These are phyloP conservation scores for Gryllus longicercus DNA, from an alignment of 2,888 invertebrate species.

Conservation along the genomic window DNA sequence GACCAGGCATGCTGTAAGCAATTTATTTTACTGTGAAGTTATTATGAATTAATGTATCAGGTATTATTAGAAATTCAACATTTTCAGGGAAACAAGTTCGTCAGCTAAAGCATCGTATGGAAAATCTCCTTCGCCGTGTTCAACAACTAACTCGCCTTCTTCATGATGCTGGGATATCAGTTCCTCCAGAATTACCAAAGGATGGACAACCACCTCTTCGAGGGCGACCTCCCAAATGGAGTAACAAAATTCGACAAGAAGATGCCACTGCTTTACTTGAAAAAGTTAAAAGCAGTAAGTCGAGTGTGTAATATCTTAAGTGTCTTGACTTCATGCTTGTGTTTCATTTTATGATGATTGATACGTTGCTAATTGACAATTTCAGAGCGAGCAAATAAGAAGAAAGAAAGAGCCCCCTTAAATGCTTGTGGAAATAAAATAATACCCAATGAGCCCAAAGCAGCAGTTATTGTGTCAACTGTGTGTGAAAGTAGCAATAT, in stretches of 20 bases:
- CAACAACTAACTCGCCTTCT: slow-evolving; percentile 47
- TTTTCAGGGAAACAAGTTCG: slow-evolving; percentile 45
- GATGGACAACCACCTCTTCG: not conserved
- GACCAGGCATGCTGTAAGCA: slow-evolving; percentile 34
- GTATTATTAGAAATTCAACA: slow-evolving; percentile 9
- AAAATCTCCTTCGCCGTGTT: slow-evolving; percentile 46
- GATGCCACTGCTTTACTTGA: slow-evolving; percentile 43
- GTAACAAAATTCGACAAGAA: slow-evolving; percentile 40
- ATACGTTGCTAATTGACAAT: slow-evolving; percentile 1
- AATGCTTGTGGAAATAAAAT: not conserved
- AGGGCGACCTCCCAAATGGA: slow-evolving; percentile 33
- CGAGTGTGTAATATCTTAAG: not conserved
- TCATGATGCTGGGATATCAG: slow-evolving; percentile 47
- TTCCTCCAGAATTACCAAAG: slow-evolving; percentile 42
- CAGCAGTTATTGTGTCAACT: slow-evolving; percentile 22
- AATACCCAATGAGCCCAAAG: not conserved
- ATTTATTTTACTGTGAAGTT: not conserved
- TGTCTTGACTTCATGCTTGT: not conserved
- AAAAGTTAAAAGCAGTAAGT: slow-evolving; percentile 37
- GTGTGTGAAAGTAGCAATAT: not conserved
- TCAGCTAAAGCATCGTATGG: slow-evolving; percentile 46
- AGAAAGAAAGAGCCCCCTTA: slow-evolving; percentile 12
- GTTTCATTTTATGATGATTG: not conserved
- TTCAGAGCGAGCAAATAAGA: slow-evolving; percentile 27
- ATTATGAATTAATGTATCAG: not conserved